Conservation (phyloP, 2,888 invertebrate species). For the Laspeyria flexula region DNA sequence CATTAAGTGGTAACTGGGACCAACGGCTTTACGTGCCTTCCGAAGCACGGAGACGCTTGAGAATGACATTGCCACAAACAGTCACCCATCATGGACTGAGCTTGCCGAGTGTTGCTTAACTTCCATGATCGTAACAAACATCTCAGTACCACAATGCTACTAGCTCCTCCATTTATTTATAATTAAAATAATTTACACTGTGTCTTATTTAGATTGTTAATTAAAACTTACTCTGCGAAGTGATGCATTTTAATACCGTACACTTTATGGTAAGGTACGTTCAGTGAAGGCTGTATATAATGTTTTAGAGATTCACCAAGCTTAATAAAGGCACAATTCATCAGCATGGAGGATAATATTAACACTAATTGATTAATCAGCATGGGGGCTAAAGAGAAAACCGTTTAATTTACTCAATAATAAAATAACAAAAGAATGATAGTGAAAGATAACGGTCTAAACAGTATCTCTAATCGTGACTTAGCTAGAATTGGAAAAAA, state of each 20-base stretch:
- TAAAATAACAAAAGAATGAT: background rate
- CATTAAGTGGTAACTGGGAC: no score
- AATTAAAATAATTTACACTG: constrained; percentile 11
- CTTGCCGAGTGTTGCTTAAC: no score
- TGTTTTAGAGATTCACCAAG: background rate
- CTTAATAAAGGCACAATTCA: no score
- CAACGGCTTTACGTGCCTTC: no score
- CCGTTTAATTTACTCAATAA: background rate
- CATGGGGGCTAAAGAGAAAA: background rate
- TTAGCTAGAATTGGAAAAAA: constrained; percentile 11
- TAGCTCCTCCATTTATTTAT: constrained; percentile 1
- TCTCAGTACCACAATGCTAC: no score
- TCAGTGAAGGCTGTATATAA: constrained; percentile 18
- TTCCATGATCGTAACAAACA: no score
- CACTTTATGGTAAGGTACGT: background rate
- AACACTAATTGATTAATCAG: background rate
- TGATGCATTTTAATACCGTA: constrained; percentile 3
- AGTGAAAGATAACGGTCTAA: background rate
- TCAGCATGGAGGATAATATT: background rate
- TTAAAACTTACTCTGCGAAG: constrained; percentile 5
- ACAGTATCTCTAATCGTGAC: background rate
- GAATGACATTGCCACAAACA: no score
- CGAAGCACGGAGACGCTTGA: background rate
- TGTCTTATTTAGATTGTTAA: constrained; percentile 12
- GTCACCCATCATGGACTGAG: no score